Conservation (phyloP, 2,113 vertebrate genomes). For the Malurus melanocephalus region DNA sequence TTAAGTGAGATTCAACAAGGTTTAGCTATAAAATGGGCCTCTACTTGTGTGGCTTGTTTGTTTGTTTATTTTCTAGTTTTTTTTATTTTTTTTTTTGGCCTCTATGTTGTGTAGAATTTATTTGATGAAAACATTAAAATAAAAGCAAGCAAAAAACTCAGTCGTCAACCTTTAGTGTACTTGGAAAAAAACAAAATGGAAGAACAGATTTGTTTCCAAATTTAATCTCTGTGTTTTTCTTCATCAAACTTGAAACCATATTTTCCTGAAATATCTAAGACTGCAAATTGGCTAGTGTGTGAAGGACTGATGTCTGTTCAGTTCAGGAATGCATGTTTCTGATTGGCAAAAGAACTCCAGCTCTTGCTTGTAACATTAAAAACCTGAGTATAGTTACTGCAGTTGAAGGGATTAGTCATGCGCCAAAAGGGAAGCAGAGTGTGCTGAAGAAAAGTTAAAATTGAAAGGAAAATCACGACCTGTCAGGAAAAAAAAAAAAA, state of each 20-base stretch:
- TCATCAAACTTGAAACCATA: neutral
- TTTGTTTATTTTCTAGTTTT: neutral
- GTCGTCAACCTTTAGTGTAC: neutral
- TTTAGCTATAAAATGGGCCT: neutral
- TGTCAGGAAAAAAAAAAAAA: neutral
- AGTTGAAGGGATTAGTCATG: neutral
- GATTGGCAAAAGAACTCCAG: neutral
- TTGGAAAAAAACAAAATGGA: neutral
- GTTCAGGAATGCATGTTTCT: neutral
- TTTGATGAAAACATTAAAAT: neutral
- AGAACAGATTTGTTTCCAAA: neutral
- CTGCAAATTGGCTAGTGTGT: neutral
- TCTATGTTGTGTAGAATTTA: neutral
- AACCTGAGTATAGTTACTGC: neutral
- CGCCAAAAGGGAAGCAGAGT: neutral
- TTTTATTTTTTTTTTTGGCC: neutral
- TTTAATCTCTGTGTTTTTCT: neutral
- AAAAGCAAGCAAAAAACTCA: neutral
- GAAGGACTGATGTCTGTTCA: neutral
- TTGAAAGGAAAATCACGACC: neutral
- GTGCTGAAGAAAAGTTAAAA: neutral
- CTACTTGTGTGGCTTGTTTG: accelerated
- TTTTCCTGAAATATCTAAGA: neutral
- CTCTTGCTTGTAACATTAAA: neutral
- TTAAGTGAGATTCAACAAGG: neutral